Percentiles rank a stretch among this genome's conserved stretches.
phyloP scores from a whole-genome alignment of 2,113 vertebrate species.

The Tautogolabrus adspersus region DNA sequence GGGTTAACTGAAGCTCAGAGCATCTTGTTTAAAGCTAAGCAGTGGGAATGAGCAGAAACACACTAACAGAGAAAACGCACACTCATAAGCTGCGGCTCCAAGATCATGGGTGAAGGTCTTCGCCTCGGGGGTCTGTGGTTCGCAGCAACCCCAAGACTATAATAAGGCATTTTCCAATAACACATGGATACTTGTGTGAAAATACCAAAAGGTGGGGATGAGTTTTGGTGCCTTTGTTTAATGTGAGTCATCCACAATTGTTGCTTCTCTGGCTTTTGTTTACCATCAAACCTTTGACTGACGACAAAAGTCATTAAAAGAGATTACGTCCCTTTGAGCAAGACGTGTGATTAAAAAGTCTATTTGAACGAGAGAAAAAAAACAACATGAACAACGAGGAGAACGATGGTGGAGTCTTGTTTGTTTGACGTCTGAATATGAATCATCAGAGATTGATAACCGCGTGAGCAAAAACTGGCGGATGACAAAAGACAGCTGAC shows the following conservation, averaged over 20 bases:
- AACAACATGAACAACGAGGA: slow-evolving; percentile 3
- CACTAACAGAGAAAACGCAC: slow-evolving; percentile 9
- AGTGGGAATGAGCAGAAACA: slow-evolving; percentile 41
- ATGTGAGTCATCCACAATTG: slow-evolving; percentile 6
- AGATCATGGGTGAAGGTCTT: slow-evolving; percentile 66
- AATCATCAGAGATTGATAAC: slow-evolving; percentile 44
- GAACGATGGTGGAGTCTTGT: slow-evolving; percentile 15
- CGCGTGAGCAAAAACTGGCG: not conserved
- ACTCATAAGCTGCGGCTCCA: slow-evolving; percentile 19
- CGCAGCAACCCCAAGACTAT: slow-evolving; percentile 57
- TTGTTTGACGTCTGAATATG: slow-evolving; percentile 34
- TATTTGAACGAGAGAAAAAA: slow-evolving; percentile 26
- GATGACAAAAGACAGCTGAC: slow-evolving; percentile 29
- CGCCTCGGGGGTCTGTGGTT: slow-evolving; percentile 55
- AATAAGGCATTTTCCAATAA: slow-evolving; percentile 42
- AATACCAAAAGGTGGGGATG: slow-evolving; percentile 31
- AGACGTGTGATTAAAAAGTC: slow-evolving; percentile 27
- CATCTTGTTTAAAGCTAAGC: slow-evolving; percentile 71
- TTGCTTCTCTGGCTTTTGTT: slow-evolving; percentile 12
- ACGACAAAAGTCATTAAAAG: slow-evolving; percentile 21
- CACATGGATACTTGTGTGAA: slow-evolving; percentile 5
- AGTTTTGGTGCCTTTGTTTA: slow-evolving; percentile 27
- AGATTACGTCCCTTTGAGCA: not conserved
- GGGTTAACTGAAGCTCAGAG: slow-evolving; percentile 63
- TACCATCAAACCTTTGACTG: slow-evolving; percentile 17